A percentile compares a stretch with the other conserved stretches of the same genome.
These are phyloP conservation scores for Agrilus mali DNA, from an alignment of 2,888 invertebrate species.

Conservation along the genomic window DNA sequence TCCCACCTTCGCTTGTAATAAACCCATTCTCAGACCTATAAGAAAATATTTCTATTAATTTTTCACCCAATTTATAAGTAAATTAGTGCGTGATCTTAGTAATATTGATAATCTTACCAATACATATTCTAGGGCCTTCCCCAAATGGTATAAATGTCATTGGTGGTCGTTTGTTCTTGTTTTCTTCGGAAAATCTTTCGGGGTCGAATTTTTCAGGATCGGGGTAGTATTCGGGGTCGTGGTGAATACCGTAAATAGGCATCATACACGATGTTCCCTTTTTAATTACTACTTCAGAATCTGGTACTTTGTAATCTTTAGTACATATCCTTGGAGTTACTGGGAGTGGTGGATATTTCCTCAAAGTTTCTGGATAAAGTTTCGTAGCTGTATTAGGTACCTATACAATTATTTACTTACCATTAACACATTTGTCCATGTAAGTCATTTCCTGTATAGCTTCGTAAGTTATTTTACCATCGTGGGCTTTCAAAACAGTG, in stretches of 20 bases:
- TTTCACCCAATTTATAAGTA: no score
- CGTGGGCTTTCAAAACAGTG: conserved; percentile 19
- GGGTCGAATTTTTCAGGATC: conserved; percentile 46
- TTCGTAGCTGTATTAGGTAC: no score
- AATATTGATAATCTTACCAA: conserved; percentile 4
- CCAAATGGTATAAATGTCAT: conserved; percentile 22
- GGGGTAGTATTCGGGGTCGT: conserved; percentile 23
- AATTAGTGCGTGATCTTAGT: no score
- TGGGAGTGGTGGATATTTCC: conserved; percentile 22
- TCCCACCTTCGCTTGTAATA: conserved; percentile 24
- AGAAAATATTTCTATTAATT: no score
- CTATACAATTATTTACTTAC: no score
- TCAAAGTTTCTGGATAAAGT: conserved; percentile 19
- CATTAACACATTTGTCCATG: conserved; percentile 32
- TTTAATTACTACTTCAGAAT: conserved; percentile 16
- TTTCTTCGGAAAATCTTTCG: conserved; percentile 42
- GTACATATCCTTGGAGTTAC: conserved; percentile 16
- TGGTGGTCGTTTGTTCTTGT: conserved; percentile 32
- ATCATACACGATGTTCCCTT: conserved; percentile 16
- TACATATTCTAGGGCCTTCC: conserved; percentile 14
- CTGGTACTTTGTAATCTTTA: conserved; percentile 20
- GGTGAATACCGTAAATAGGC: conserved; percentile 21
- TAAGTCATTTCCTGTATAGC: conserved; percentile 34
- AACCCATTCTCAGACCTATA: conserved; percentile 24
- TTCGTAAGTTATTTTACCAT: conserved; percentile 31